Evolutionary conservation across 2,113 vertebrate genomes (phyloP).

Genomic region (Potamarius usumacintae): DNA sequence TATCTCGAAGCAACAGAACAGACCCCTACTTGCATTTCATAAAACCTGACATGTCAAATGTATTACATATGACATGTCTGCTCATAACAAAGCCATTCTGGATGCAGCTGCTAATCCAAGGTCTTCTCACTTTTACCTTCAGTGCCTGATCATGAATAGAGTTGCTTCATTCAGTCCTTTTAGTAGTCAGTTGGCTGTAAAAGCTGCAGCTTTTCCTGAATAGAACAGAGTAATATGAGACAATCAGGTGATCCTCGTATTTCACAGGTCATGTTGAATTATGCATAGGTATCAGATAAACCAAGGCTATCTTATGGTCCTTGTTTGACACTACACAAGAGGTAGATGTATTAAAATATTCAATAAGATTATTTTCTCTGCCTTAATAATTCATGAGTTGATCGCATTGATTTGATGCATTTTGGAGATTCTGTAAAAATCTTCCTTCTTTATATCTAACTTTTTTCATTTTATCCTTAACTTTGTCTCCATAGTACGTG

Average conservation of each 20-base stretch:
- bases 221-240: conserved; percentile 68
- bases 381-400: background rate
- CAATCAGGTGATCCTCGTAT: conserved; percentile 56
- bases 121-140: conserved; percentile 39
- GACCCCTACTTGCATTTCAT: conserved; percentile 27
- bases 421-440: background rate
- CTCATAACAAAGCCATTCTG: background rate
- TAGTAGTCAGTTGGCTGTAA: conserved; percentile 23
- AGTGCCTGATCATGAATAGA: conserved; percentile 21
- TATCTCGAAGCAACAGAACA: background rate
- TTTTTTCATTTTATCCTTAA: background rate
- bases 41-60: conserved; percentile 7
- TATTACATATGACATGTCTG: conserved; percentile 21
- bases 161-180: conserved; percentile 35
- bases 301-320: conserved; percentile 81
- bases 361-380: conserved; percentile 56
- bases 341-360: conserved; percentile 70
- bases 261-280: conserved; percentile 84
- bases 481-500: conserved; percentile 41
- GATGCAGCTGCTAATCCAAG: conserved; percentile 4
- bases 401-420: background rate
- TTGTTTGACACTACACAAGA: conserved; percentile 65
- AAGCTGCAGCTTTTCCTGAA: conserved; percentile 41
- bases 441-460: background rate
- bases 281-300: conserved; percentile 83